Conservation (phyloP, 92 coral and sea anemone genomes). For the Bergia sp. region DNA sequence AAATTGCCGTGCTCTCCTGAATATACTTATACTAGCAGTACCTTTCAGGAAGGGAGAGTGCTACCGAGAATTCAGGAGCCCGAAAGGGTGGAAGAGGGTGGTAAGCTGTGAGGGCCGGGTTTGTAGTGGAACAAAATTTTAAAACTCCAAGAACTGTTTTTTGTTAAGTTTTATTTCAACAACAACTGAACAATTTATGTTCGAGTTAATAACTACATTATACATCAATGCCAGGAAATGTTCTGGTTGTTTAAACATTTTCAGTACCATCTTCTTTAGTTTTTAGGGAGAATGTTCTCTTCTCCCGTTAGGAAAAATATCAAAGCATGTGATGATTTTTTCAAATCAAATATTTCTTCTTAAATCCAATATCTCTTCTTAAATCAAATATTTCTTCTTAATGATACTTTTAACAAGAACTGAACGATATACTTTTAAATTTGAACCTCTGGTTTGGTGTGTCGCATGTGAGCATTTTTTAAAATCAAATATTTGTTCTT, state of each 20-base stretch:
- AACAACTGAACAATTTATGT: not conserved
- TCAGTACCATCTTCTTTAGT: not conserved
- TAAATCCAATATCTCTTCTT: too few relatives aligned
- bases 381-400: not conserved
- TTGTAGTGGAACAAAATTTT: slow-evolving; percentile 5
- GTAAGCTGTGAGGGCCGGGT: not conserved
- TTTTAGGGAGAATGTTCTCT: not conserved
- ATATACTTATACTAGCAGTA: not conserved
- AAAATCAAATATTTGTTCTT: not conserved
- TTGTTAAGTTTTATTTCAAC: slow-evolving; percentile 3
- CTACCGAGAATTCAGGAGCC: not conserved
- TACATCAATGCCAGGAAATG: not conserved
- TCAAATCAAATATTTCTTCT: too few relatives aligned
- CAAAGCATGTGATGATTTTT: not conserved
- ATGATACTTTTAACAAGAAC: too few relatives aligned
- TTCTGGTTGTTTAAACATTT: slow-evolving; percentile 6
- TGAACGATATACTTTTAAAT: too few relatives aligned
- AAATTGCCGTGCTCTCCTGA: too few relatives aligned
- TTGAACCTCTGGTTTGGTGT: too few relatives aligned
- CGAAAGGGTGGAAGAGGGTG: slow-evolving; percentile 9
- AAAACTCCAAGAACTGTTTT: slow-evolving; percentile 2
- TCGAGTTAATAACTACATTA: not conserved
- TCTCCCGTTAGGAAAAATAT: not conserved
- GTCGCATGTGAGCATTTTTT: too few relatives aligned
- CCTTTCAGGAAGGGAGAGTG: not conserved